Base-by-base conservation (phyloP, 2,113 vertebrate species). In the Labeo catla region DNA sequence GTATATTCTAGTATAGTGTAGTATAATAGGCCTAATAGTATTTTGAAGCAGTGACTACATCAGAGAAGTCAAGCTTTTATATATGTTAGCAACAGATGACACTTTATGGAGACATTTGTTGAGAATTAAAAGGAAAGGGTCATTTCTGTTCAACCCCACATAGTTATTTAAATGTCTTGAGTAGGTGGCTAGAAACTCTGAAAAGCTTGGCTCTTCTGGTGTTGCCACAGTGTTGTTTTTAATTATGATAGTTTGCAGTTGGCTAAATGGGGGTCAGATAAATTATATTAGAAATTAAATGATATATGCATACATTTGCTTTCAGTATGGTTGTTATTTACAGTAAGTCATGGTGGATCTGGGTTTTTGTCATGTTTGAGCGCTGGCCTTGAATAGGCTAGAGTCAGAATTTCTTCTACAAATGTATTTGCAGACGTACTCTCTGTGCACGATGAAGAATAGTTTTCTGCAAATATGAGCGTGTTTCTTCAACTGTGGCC, bases 151-250 rank as follows among this genome's bases (percentile, higher is more conserved):
- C 15, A 57, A 43, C n/a, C 54, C 12, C 50, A 1, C 16, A 21
- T 83, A 34, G 28, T 54, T 52, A 87, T 39, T 59, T 74, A 84
- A 45, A 74, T 68, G 34, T 57, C 59, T 34, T 79, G 66, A 72
- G 6, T 28, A 66, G 21, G 54, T 36, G 49, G 28, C 54, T 65
- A 2, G 63, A 8, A 12, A 45, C 16, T 65, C 36, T 74, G 45
- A 50, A 77, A 79, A 74, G 61, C 83, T 83, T 87, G 83, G 68
- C 83, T 87, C 72, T 88, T 90, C 87, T 87, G 59, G 68, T 87
- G 83, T 86, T 43, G 52, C 28, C 83, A 45, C 43, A 13, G 21
- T 10, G 8, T 57, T 9, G 28, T 49, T 72, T 68, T 49, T 61
- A 54, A 23, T 45, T 86, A 59, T 50, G 28, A 45, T 85, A 43